A percentile compares a stretch with the other conserved stretches of the same genome.
Evolutionary conservation across 2,797 vertebrate species (phyloP).

Genomic region (Nyctalus aviator): DNA sequence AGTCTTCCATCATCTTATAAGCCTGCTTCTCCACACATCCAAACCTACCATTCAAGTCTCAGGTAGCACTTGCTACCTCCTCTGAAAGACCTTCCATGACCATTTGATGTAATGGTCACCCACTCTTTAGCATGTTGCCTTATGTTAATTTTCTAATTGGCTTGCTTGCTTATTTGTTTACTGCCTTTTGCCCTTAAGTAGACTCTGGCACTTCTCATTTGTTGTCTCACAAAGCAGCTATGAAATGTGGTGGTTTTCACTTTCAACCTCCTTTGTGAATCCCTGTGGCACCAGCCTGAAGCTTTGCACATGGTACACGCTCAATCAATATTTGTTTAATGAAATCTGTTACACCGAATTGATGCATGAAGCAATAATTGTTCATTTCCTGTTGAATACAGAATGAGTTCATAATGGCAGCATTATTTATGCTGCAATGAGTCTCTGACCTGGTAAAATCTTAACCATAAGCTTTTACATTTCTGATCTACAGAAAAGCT

Average conservation of each 20-base stretch:
- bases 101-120: neutral
- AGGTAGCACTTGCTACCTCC: neutral
- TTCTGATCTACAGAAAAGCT: constrained; percentile 25
- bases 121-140: neutral
- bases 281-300: neutral
- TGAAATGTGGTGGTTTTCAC: neutral
- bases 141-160: neutral
- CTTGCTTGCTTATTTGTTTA: neutral
- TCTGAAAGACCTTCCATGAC: neutral
- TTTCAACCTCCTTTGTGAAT: neutral
- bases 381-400: constrained; percentile 26
- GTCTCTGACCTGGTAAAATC: neutral
- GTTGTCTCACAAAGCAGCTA: neutral
- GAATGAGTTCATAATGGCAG: neutral
- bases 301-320: neutral
- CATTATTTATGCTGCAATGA: neutral
- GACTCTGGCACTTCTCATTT: neutral
- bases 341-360: neutral
- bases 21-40: neutral
- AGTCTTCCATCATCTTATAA: neutral
- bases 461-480: neutral
- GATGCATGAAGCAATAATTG: neutral
- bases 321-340: neutral
- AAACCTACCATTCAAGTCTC: neutral
- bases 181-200: neutral